Base-by-base conservation (phyloP, 2,797 vertebrate genomes). In the Thunnus albacares region DNA sequence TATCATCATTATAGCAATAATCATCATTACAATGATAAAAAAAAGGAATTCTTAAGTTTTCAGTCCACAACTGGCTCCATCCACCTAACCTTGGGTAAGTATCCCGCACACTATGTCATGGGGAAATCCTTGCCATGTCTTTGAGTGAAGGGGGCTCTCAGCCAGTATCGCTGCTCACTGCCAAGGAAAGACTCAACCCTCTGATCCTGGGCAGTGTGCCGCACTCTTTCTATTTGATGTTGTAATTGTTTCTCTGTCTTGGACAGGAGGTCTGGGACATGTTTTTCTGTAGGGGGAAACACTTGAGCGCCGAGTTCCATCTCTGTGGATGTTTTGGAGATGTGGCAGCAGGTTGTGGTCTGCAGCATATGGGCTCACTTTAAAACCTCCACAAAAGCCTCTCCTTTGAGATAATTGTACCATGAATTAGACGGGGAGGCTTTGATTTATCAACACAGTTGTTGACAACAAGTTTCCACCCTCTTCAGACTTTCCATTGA, bases 321-420 rank as follows among this genome's bases (percentile, higher is more conserved):
- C 84, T 84, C 82, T 77, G 75, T 71, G 62, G 80, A 89, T 75
- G 84, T 93, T 91, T 86, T 90, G 82, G 77, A 93, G 89, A 90
- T 90, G 91, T 87, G 87, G 84, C 84, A 87, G 83, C 85, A 91
- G 89, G 91, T 91, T 93, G 85, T 87, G 89, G 85, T 91, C 87
- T 85, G 81, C 75, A 85, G 90, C 92, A 94, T 92, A 90, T 94
- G 91, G 91, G 87, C 89, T 89, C 90, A 92, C 90, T 94, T 93
- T 91, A 80, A 87, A 91, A 82, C 51, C 73, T 69, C 38, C 35
- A 83, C 77, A 78, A 81, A 85, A 79, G 72, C 79, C 65, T 90
- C 62, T 87, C 84, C 83, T 89, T 87, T 79, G 76, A 91, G 84
- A 90, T 93, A 92, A 93, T 92, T 92, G 81, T 72, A 86, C 55